These are phyloP conservation scores for Rhingia campestris DNA, from an alignment of 2,888 invertebrate genomes.

Conservation along the genomic window DNA sequence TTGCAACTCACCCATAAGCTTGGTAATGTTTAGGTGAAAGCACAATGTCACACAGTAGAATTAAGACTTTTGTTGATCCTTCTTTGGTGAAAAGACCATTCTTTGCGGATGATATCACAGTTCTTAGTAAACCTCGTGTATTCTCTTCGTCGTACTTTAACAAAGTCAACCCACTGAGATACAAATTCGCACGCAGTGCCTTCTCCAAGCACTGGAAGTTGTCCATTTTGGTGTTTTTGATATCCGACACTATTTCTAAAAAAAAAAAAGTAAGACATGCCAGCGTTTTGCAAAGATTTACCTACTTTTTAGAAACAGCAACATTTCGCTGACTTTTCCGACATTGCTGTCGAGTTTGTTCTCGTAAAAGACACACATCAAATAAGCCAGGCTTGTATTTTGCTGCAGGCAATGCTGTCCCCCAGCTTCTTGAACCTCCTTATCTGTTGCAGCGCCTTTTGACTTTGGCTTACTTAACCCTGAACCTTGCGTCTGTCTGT, in stretches of 20 bases:
- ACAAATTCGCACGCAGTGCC: conserved; percentile 77
- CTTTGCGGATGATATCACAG: conserved; percentile 76
- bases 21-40: conserved; percentile 81
- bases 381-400: conserved; percentile 84
- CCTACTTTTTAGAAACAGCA: conserved; percentile 70
- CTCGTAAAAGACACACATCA: conserved; percentile 83
- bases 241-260: conserved; percentile 63
- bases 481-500: conserved; percentile 76
- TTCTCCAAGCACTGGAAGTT: conserved; percentile 76
- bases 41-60: conserved; percentile 83
- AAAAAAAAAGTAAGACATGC: not conserved
- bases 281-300: not conserved
- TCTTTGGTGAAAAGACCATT: conserved; percentile 77
- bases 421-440: conserved; percentile 77
- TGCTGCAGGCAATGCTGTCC: conserved; percentile 83
- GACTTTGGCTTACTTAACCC: conserved; percentile 75
- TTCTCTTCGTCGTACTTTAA: conserved; percentile 75
- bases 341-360: conserved; percentile 63
- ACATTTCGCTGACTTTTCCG: conserved; percentile 51
- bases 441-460: conserved; percentile 81
- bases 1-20: conserved; percentile 78
- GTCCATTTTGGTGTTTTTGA: conserved; percentile 67
- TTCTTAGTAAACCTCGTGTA: conserved; percentile 78
- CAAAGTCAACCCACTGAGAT: conserved; percentile 76
- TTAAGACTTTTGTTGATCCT: conserved; percentile 81